Conservation (phyloP, 2,797 vertebrate species). For the Xyrichtys novacula region DNA sequence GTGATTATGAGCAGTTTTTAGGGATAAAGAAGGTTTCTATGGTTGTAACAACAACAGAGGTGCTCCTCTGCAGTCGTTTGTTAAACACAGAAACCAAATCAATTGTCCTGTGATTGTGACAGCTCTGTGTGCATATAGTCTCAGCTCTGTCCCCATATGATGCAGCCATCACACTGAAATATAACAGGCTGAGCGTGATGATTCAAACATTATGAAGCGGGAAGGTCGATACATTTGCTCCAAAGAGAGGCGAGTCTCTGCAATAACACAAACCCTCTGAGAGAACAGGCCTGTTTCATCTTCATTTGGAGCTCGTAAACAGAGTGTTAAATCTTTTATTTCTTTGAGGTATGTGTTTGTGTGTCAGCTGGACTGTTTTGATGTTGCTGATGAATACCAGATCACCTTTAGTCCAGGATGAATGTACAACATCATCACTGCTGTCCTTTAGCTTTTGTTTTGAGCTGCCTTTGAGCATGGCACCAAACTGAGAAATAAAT, state of each 20-base stretch:
- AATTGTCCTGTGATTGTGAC: not conserved
- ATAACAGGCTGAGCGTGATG: slow-evolving; percentile 11
- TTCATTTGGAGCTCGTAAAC: not conserved
- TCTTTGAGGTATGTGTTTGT: not conserved
- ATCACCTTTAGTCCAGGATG: too few species aligned
- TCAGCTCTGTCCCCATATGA: slow-evolving; percentile 1
- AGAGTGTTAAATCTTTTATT: not conserved
- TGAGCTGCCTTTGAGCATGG: slow-evolving; percentile 38
- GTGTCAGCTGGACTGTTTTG: not conserved
- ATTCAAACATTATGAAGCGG: slow-evolving; percentile 39
- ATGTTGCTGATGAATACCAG: too few species aligned
- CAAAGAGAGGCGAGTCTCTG: slow-evolving; percentile 7
- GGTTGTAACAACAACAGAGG: too few species aligned
- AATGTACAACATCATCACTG: too few species aligned
- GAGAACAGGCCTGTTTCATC: not conserved
- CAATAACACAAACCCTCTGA: slow-evolving; percentile 7
- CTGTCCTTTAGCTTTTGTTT: too few species aligned
- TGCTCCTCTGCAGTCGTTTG: not conserved
- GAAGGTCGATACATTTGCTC: slow-evolving; percentile 31
- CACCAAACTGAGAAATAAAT: too few species aligned
- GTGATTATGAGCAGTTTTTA: too few species aligned
- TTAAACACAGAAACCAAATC: not conserved
- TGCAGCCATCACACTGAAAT: slow-evolving; percentile 8
- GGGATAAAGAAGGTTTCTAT: too few species aligned
- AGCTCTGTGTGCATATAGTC: not conserved